A percentile compares a stretch with the other conserved stretches of the same genome.
Evolutionary conservation across 2,113 vertebrate species (phyloP).

Genomic region (Thermophis baileyi): DNA sequence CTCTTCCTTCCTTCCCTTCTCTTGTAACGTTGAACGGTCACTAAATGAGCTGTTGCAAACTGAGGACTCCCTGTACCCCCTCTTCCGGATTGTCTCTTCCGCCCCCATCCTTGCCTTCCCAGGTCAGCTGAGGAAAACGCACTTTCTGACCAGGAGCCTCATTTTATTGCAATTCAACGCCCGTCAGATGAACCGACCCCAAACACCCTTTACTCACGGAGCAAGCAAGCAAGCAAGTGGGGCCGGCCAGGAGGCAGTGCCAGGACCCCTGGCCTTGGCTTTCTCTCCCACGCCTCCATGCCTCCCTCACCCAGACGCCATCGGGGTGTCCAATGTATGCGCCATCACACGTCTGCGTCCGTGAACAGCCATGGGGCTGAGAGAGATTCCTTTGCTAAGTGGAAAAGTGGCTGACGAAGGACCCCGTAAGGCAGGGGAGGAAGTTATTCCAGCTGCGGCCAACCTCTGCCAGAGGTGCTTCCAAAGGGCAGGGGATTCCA

Average conservation of each 20-base stretch:
- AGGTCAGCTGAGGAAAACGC: background rate
- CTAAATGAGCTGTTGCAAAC: too few relatives aligned
- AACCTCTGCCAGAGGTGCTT: background rate
- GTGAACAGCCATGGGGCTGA: accelerated
- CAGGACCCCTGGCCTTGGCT: background rate
- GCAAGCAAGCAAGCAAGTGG: background rate
- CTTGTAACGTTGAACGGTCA: too few relatives aligned
- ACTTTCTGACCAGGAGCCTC: background rate
- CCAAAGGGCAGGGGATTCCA: background rate
- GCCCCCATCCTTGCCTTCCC: background rate
- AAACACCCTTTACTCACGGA: accelerated
- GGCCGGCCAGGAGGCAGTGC: background rate
- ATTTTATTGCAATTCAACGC: constrained; percentile 41
- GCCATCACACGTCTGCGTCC: background rate
- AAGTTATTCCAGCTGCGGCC: background rate
- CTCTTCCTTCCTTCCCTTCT: too few relatives aligned
- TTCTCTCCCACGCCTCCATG: background rate
- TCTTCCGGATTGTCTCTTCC: background rate
- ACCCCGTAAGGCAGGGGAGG: background rate
- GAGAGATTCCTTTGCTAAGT: background rate
- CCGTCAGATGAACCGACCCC: background rate
- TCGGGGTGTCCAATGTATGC: background rate
- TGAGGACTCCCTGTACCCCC: too few relatives aligned
- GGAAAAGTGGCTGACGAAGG: background rate
- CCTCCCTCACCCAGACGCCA: background rate